These are phyloP conservation scores for Muschampia plurimacula DNA, from an alignment of 2,888 invertebrate species.

Conservation along the genomic window DNA sequence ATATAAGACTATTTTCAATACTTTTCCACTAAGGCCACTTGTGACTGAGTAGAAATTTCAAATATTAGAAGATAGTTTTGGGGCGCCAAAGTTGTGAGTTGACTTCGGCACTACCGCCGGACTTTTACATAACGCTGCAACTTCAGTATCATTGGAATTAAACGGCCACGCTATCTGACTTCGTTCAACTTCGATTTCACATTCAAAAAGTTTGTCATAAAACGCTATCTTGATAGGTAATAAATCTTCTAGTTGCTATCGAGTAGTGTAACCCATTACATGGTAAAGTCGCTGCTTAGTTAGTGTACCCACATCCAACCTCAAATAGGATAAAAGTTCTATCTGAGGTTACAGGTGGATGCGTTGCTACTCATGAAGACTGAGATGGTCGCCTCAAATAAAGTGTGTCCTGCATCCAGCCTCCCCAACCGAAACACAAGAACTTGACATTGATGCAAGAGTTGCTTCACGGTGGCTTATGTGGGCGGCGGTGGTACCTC, in stretches of 20 bases:
- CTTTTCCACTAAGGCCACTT: constrained; percentile 19
- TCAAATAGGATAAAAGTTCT: too few relatives aligned
- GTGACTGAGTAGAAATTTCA: constrained; percentile 25
- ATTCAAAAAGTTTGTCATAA: constrained; percentile 25
- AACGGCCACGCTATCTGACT: constrained; percentile 29
- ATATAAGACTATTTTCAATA: constrained; percentile 23
- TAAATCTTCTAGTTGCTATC: constrained; percentile 13
- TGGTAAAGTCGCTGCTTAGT: too few relatives aligned
- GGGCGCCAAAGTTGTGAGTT: constrained; percentile 27
- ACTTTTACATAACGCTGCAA: constrained; percentile 25
- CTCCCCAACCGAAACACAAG: too few relatives aligned
- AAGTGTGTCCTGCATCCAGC: too few relatives aligned
- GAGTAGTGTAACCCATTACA: not conserved
- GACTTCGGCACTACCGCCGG: constrained; percentile 13
- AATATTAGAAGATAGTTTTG: constrained; percentile 32
- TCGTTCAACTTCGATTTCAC: constrained; percentile 22
- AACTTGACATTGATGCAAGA: too few relatives aligned
- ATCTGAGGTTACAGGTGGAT: too few relatives aligned
- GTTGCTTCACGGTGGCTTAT: too few relatives aligned
- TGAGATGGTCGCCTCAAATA: too few relatives aligned
- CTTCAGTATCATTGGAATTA: constrained; percentile 23
- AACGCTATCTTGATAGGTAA: constrained; percentile 12
- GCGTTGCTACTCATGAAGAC: too few relatives aligned
- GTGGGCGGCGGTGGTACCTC: too few relatives aligned
- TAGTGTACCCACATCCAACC: too few relatives aligned